A percentile compares a stretch with the other conserved stretches of the same genome.
Conservation (phyloP, 2,113 vertebrate genomes). For the Hippocampus zosterae region DNA sequence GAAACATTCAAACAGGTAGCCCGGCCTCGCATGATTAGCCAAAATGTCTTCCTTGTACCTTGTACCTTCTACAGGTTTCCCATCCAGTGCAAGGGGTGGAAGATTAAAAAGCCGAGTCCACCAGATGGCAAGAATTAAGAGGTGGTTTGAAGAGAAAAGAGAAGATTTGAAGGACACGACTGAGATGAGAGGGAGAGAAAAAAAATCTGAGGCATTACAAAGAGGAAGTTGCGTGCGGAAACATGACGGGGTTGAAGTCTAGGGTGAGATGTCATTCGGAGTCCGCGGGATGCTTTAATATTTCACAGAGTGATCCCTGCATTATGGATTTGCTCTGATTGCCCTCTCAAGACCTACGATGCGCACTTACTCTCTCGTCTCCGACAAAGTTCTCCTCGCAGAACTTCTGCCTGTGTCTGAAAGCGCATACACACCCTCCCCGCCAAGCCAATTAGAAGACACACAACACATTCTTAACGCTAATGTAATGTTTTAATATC, state of each 20-base stretch:
- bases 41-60: background rate
- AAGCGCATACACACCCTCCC: conserved; percentile 7
- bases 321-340: conserved; percentile 67
- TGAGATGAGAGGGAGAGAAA: conserved; percentile 3
- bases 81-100: conserved; percentile 5
- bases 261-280: conserved; percentile 65
- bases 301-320: conserved; percentile 66
- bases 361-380: conserved; percentile 23
- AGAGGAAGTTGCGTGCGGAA: conserved; percentile 38
- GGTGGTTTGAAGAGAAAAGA: conserved; percentile 9
- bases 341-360: conserved; percentile 58
- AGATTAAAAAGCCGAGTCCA: background rate
- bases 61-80: background rate
- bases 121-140: conserved; percentile 11
- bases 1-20: background rate
- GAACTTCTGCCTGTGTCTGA: conserved; percentile 44
- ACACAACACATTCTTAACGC: background rate
- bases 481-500: conserved; percentile 16
- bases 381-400: conserved; percentile 32
- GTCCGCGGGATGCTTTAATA: conserved; percentile 69
- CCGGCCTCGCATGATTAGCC: background rate
- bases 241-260: conserved; percentile 55
- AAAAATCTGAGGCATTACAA: conserved; percentile 21
- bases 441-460: conserved; percentile 6
- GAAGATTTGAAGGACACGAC: conserved; percentile 21